phyloP scores from a whole-genome alignment of 2,888 invertebrate species.

The Lasioglossum oenotherae region DNA sequence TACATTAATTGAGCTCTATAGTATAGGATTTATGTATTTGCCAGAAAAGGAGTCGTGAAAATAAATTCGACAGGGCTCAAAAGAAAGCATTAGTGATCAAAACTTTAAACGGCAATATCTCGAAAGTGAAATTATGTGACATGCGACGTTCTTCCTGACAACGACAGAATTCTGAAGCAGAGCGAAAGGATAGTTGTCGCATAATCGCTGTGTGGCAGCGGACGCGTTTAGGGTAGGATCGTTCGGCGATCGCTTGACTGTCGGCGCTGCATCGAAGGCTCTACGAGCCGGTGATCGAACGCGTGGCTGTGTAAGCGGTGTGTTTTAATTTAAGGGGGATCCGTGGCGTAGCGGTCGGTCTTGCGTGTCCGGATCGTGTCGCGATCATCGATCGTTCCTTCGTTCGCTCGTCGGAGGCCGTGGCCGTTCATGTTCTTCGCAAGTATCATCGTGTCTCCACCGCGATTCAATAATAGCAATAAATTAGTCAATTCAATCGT shows the following conservation, averaged over 20 bases:
- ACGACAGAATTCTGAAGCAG: neutral
- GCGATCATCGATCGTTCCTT: constrained; percentile 27
- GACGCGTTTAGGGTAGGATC: neutral
- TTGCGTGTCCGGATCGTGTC: constrained; percentile 35
- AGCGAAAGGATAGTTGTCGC: neutral
- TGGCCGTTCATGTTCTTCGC: constrained; percentile 32
- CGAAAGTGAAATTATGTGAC: too few species aligned
- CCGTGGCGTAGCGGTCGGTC: constrained; percentile 51
- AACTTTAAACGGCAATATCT: too few species aligned
- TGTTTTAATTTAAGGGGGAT: constrained; percentile 5
- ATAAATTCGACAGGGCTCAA: too few species aligned
- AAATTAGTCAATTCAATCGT: constrained; percentile 32
- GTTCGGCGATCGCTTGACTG: constrained; percentile 9
- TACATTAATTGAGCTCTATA: too few species aligned
- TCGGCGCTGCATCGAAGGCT: neutral
- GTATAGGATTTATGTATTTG: too few species aligned
- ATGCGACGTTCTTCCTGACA: too few species aligned
- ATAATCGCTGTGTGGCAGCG: neutral
- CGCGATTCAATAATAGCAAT: constrained; percentile 27
- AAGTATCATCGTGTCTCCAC: constrained; percentile 23
- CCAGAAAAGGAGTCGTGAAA: too few species aligned
- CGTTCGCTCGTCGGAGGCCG: constrained; percentile 12
- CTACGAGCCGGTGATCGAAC: constrained; percentile 9
- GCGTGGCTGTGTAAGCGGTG: constrained; percentile 56
- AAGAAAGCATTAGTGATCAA: too few species aligned